Evolutionary conservation across 2,113 vertebrate genomes (phyloP).

Genomic region (Hemiscyllium ocellatum): DNA sequence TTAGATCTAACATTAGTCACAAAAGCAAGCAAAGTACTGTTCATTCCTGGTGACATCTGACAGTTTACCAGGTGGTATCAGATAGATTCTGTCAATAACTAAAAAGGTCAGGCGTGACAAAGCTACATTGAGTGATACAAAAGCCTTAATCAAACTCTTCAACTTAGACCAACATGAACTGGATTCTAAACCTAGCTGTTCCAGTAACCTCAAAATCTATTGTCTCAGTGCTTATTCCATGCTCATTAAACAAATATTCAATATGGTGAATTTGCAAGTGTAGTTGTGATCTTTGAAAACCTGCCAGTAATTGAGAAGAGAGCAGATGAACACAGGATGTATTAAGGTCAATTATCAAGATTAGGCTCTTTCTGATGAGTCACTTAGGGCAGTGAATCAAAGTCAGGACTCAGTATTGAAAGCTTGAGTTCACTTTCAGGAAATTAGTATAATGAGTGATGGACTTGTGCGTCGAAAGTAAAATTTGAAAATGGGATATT

Average conservation of each 20-base stretch:
- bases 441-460: neutral
- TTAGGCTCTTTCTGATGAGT: neutral
- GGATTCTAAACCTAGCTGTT: neutral
- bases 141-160: neutral
- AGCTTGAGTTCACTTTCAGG: neutral
- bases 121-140: neutral
- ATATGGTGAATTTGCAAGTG: neutral
- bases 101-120: neutral
- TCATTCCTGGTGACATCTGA: neutral
- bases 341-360: neutral
- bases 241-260: neutral
- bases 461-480: neutral
- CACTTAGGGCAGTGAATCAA: neutral
- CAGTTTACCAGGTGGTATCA: neutral
- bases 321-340: neutral
- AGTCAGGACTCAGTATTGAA: neutral
- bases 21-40: neutral
- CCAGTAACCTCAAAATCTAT: neutral
- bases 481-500: neutral
- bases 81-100: neutral
- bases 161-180: neutral
- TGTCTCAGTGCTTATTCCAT: neutral
- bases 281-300: neutral
- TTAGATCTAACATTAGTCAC: neutral
- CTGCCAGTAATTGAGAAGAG: neutral